Conservation (phyloP, 2,113 vertebrate genomes). For the Microtus montanus region DNA sequence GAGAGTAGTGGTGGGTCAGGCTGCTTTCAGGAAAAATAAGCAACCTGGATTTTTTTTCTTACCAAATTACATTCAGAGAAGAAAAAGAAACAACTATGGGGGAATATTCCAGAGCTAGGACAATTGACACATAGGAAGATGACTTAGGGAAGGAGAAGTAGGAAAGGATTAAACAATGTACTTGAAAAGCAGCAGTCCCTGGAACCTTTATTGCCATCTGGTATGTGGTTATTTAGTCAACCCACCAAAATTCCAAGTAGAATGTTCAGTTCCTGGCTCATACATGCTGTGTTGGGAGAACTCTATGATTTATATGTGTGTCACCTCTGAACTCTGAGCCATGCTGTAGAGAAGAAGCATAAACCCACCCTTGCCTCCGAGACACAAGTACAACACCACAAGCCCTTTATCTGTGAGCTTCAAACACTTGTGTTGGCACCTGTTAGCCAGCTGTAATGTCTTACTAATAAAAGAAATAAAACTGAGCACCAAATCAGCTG, state of each 20-base stretch:
- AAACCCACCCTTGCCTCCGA: not conserved
- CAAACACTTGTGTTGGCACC: constrained; percentile 79
- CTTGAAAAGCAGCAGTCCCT: constrained; percentile 53
- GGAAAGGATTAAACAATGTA: not conserved
- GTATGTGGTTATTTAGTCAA: not conserved
- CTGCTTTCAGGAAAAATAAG: not conserved
- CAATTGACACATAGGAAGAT: not conserved
- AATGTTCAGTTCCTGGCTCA: constrained; percentile 68
- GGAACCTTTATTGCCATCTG: constrained; percentile 43
- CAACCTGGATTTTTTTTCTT: not conserved
- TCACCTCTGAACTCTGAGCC: constrained; percentile 73
- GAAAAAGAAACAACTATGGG: not conserved
- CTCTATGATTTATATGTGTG: constrained; percentile 68
- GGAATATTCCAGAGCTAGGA: not conserved
- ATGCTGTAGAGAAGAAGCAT: constrained; percentile 59
- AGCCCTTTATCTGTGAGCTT: constrained; percentile 79
- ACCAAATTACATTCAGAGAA: not conserved
- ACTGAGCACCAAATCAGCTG: constrained; percentile 32
- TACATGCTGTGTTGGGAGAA: constrained; percentile 80
- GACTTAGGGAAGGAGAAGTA: not conserved
- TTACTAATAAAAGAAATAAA: constrained; percentile 64
- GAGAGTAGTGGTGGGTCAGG: not conserved
- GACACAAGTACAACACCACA: not conserved
- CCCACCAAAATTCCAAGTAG: constrained; percentile 52
- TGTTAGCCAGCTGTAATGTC: constrained; percentile 78